Percentiles rank a stretch among this genome's conserved stretches.
Evolutionary conservation across 1,140 invertebrate genomes (phyloP).

Genomic region (Leptinotarsa defecta): DNA sequence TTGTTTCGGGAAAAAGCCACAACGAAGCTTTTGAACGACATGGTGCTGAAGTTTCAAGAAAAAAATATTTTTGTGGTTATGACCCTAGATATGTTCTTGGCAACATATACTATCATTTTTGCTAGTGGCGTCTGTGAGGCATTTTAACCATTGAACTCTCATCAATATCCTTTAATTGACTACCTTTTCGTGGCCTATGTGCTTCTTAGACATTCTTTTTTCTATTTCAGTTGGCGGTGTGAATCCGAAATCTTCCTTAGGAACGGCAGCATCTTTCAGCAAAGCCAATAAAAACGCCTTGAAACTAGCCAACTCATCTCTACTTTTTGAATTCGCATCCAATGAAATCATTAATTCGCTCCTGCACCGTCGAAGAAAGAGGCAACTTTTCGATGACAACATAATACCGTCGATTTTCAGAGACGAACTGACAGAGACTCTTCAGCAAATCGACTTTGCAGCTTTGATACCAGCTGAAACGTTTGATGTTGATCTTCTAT

Average conservation of each 20-base stretch:
- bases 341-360: slow-evolving; percentile 78
- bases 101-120: too few species aligned
- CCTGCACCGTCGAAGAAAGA: slow-evolving; percentile 54
- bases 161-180: too few species aligned
- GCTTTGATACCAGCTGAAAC: slow-evolving; percentile 60
- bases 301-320: slow-evolving; percentile 80
- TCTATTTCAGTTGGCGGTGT: slow-evolving; percentile 68
- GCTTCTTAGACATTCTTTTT: too few species aligned
- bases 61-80: too few species aligned
- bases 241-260: slow-evolving; percentile 83
- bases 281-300: slow-evolving; percentile 84
- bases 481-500: slow-evolving; percentile 59
- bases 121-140: too few species aligned
- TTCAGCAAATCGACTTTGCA: slow-evolving; percentile 75
- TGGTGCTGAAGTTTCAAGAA: too few species aligned
- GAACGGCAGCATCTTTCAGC: slow-evolving; percentile 84
- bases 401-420: slow-evolving; percentile 63
- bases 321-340: slow-evolving; percentile 86
- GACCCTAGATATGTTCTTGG: too few species aligned
- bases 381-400: slow-evolving; percentile 26
- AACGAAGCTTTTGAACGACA: too few species aligned
- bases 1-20: too few species aligned
- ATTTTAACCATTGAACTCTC: too few species aligned
- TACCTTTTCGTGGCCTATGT: too few species aligned
- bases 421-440: slow-evolving; percentile 70